Evolutionary conservation across 2,797 vertebrate species (phyloP).

Genomic region (Gymnopithys bicolor): DNA sequence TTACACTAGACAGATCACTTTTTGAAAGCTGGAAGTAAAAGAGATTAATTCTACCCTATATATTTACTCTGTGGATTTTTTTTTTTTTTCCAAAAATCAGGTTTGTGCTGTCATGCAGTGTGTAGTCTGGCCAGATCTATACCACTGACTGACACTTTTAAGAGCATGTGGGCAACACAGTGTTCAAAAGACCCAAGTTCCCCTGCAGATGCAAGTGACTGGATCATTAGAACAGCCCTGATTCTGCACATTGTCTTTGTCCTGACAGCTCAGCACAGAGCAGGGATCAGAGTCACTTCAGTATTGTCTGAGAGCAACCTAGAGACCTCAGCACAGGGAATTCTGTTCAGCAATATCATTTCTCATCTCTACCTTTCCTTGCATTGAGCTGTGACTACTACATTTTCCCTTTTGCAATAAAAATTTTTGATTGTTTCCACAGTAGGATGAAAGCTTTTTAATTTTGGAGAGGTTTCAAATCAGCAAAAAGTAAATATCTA

Average conservation of each 20-base stretch:
- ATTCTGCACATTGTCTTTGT: not conserved
- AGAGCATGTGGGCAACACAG: not conserved
- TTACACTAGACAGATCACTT: constrained; percentile 56
- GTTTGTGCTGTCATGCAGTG: not conserved
- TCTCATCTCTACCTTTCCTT: not conserved
- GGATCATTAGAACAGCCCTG: not conserved
- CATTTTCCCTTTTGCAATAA: not conserved
- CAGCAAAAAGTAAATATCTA: not conserved
- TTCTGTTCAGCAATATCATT: not conserved
- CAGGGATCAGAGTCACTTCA: not conserved
- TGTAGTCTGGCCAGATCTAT: not conserved
- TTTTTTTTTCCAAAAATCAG: not conserved
- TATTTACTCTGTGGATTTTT: constrained; percentile 42
- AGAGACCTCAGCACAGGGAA: not conserved
- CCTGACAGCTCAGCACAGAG: not conserved
- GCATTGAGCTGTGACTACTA: not conserved
- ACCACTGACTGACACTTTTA: not conserved
- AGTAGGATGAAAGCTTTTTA: not conserved
- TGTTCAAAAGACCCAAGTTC: not conserved
- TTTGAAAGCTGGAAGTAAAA: constrained; percentile 43
- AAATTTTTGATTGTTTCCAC: not conserved
- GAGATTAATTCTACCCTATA: constrained; percentile 38
- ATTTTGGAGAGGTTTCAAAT: not conserved
- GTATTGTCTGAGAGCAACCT: fast-evolving
- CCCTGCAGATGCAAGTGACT: not conserved